A percentile compares a stretch with the other conserved stretches of the same genome.
Evolutionary conservation across 2,113 vertebrate genomes (phyloP).

Genomic region (Carettochelys insculpta): DNA sequence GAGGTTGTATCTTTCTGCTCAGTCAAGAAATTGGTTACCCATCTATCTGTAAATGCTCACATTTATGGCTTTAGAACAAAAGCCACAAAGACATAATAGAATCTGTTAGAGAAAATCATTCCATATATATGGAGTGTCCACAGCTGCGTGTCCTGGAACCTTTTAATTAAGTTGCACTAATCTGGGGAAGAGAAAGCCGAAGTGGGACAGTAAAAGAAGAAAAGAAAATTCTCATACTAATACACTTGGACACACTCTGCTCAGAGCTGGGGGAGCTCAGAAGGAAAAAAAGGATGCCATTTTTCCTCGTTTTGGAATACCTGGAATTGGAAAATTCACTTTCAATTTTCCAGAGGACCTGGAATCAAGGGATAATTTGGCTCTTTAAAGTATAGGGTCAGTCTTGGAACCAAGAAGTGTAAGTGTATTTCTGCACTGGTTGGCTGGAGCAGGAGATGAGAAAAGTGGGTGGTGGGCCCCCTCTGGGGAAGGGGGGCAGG

Average conservation of each 20-base stretch:
- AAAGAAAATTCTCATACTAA: background rate
- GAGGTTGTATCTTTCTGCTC: constrained; percentile 3
- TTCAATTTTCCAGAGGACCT: background rate
- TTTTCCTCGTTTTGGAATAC: background rate
- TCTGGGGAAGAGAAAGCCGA: constrained; percentile 9
- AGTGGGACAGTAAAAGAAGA: background rate
- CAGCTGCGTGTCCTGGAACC: no score
- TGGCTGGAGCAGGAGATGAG: no score
- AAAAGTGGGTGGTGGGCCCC: no score
- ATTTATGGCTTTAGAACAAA: background rate
- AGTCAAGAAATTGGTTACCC: background rate
- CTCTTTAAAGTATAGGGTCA: background rate
- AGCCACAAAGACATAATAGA: background rate
- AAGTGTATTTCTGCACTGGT: background rate
- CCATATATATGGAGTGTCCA: background rate
- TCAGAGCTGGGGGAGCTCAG: background rate
- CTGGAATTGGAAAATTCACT: background rate
- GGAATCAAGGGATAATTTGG: background rate
- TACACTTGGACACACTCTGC: background rate
- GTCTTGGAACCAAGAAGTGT: background rate
- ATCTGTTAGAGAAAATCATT: background rate
- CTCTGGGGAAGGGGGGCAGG: no score
- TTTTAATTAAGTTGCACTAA: constrained; percentile 29
- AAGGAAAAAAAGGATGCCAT: background rate
- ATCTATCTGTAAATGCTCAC: background rate